Base-by-base conservation (phyloP, 2,113 vertebrate species). In the Cromileptes altivelis region DNA sequence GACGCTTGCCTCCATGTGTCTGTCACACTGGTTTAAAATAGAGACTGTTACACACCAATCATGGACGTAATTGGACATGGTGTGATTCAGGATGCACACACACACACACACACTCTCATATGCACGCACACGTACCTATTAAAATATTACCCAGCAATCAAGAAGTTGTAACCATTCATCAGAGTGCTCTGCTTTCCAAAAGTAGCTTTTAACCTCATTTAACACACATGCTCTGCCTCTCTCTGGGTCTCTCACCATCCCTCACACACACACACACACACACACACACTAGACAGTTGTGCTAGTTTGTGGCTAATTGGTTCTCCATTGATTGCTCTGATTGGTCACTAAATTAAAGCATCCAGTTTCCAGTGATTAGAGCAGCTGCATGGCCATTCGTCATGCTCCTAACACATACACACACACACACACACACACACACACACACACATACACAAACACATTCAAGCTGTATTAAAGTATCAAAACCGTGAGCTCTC, bases 141-240 rank as follows among this genome's bases (percentile, higher is more conserved):
- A 77, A 60, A 81, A 81, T 72, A 47, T 53, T 62, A 80, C 4
- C 21, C 25, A 0, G 80, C 70, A 80, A 88, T 83, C 76, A 67
- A 64, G 61, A 82, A 82, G 64, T 87, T 90, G 75, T 78, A 88
- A 82, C 84, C 78, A 86, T 86, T 86, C 73, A 81, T 80, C 49
- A 37, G 52, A 89, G 79, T 80, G 87, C 33, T 88, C 82, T 72
- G 88, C 85, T 90, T 89, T 89, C 84, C 63, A 89, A 89, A 92
- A 84, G 75, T 90, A 85, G 86, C 71, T 75, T 81, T 87, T 69
- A 91, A 87, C 82, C 88, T 87, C 78, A 86, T 92, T 90, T 81
- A 85, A 56, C 47, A 15, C 23, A 47, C 57, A 45, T 73, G 61
- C 56, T 17, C 5, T 45, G 61, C 0, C 21, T n/a, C 25, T 77